phyloP scores from a whole-genome alignment of 2,113 vertebrate species.

The Gallinago paraguaiae region DNA sequence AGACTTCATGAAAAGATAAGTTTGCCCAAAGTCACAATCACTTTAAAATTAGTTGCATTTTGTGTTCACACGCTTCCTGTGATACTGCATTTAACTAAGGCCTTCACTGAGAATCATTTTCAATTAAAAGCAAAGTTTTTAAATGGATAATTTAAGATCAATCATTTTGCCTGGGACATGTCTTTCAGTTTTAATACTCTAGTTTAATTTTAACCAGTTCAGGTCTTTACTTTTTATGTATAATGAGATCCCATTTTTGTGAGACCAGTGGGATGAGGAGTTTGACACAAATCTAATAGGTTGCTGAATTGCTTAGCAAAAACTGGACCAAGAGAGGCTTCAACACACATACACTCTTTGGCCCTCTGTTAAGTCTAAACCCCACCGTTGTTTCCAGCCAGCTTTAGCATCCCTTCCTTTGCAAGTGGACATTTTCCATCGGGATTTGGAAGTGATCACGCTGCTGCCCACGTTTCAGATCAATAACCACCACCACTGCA shows the following conservation, averaged over 20 bases:
- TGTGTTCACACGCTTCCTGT: neutral
- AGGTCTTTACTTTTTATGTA: neutral
- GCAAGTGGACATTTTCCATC: neutral
- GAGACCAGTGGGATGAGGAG: neutral
- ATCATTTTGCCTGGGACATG: neutral
- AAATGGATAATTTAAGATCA: neutral
- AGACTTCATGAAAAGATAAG: neutral
- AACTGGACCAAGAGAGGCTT: neutral
- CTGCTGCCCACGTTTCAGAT: neutral
- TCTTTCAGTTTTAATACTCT: rapidly evolving
- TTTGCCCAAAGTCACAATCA: neutral
- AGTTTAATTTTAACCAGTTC: neutral
- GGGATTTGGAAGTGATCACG: rapidly evolving
- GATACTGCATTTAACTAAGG: neutral
- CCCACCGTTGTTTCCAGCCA: neutral
- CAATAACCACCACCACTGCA: neutral
- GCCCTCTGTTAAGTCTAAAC: neutral
- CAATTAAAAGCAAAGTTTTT: neutral
- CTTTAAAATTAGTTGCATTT: neutral
- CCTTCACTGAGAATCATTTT: neutral
- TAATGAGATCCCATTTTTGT: neutral
- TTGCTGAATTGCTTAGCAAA: rapidly evolving
- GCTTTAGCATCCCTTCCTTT: neutral
- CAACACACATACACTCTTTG: rapidly evolving
- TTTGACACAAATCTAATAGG: neutral